Conservation (phyloP, 2,797 vertebrate genomes). For the Dermochelys coriacea region DNA sequence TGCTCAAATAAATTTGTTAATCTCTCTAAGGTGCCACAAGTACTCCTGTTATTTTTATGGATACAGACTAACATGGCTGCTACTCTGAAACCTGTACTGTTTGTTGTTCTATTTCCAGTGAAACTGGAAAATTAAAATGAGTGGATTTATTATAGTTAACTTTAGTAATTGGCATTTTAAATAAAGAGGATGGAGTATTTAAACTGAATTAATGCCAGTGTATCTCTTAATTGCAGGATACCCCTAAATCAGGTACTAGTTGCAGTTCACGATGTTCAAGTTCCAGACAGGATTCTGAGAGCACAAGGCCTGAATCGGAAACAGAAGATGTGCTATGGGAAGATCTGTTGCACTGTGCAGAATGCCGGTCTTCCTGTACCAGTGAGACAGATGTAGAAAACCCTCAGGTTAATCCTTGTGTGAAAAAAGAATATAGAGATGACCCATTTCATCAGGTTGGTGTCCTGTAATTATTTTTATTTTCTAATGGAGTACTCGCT, state of each 20-base stretch:
- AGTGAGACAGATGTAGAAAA: slow-evolving; percentile 95
- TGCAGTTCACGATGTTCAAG: slow-evolving; percentile 96
- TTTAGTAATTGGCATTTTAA: background rate
- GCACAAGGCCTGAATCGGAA: slow-evolving; percentile 94
- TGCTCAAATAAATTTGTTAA: too few species aligned
- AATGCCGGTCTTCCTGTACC: slow-evolving; percentile 94
- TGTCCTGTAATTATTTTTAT: background rate
- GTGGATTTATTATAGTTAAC: fast-evolving
- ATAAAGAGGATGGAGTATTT: background rate
- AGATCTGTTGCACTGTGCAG: slow-evolving; percentile 96
- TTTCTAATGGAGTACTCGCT: background rate
- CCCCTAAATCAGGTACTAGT: slow-evolving; percentile 93
- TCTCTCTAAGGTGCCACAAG: too few species aligned
- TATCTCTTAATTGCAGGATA: slow-evolving; percentile 86
- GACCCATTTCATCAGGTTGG: slow-evolving; percentile 97
- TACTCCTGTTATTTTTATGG: too few species aligned
- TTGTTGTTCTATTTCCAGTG: background rate
- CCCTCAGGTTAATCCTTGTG: slow-evolving; percentile 85
- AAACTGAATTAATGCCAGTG: slow-evolving; percentile 58
- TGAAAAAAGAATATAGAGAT: slow-evolving; percentile 96
- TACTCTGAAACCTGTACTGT: background rate
- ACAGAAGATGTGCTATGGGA: slow-evolving; percentile 98
- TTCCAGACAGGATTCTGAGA: slow-evolving; percentile 95
- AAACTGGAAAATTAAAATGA: background rate
- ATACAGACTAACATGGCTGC: too few species aligned